Percentiles rank a stretch among this genome's conserved stretches.
Conservation (phyloP, 2,797 vertebrate genomes). For the Brachymystax lenok region DNA sequence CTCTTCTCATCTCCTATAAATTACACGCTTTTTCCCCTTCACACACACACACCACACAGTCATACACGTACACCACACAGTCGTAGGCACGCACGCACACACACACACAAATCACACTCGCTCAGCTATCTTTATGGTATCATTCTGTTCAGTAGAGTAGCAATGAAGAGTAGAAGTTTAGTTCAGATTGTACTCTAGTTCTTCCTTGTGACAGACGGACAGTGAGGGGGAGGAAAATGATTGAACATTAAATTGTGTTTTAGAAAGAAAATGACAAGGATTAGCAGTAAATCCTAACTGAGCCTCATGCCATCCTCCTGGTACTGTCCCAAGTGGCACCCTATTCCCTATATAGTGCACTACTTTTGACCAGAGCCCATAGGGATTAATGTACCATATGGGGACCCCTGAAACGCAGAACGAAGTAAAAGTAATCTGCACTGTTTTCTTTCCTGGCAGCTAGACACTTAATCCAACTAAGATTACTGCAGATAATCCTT, state of each 20-base stretch:
- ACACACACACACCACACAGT: neutral
- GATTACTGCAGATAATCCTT: constrained; percentile 58
- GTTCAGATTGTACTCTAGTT: neutral
- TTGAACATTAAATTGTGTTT: constrained; percentile 33
- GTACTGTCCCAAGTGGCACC: neutral
- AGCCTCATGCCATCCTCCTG: constrained; percentile 53
- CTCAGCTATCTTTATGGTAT: constrained; percentile 46
- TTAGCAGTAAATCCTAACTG: constrained; percentile 40
- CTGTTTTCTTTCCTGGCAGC: constrained; percentile 45
- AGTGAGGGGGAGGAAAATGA: constrained; percentile 23
- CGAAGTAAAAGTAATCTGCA: constrained; percentile 49
- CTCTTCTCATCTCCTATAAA: constrained; percentile 53
- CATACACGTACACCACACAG: neutral
- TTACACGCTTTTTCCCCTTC: constrained; percentile 50
- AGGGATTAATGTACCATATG: neutral
- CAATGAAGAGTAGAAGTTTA: constrained; percentile 30
- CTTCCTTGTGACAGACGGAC: constrained; percentile 20
- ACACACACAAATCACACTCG: neutral
- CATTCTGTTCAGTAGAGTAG: constrained; percentile 33
- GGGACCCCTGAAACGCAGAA: constrained; percentile 49
- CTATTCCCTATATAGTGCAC: neutral
- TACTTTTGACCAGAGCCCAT: neutral
- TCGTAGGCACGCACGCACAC: neutral
- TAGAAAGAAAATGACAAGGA: constrained; percentile 45
- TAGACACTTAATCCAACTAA: constrained; percentile 70